Evolutionary conservation across 1,140 invertebrate genomes (phyloP), one percentile per base, ranked within the genome.

Genomic region (Ceratina calcarata): DNA sequence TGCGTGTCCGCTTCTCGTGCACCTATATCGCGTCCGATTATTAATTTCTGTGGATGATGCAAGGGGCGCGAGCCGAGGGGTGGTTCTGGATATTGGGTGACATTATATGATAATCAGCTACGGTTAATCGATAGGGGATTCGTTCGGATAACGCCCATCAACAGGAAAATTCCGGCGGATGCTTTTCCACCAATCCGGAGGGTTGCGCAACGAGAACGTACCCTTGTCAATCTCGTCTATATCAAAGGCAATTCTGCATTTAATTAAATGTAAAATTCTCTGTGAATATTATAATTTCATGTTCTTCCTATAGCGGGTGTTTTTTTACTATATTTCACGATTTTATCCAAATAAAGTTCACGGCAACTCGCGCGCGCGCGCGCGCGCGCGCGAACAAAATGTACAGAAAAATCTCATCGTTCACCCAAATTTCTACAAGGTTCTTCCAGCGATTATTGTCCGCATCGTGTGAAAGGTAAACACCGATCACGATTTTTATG

Each of bases 401-500:
- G 27, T 4, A 45, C 37, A 10, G 37, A 45, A 45, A 58, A 76
- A 37, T 7, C 22, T 18, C 27, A 18, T 16, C 16, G 15, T 45
- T 60, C n/a, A 0, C 45, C 12, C 58, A 60, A 79, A 51, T 79
- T 67, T 24, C 60, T 4, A 8, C 6, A 27, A 22, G 10, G 0
- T 15, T 37, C 20, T 13, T 10, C 10, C 16, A 24, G 18, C 75
- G 66, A 73, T 67, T 65, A 84, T 84, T 78, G 74, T 20, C 60
- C 76, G 20, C n/a, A 55, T 53, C 82, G 86, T 87, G 86, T 72
- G 86, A 87, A 87, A 83, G 57, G 66, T 55, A 87, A 87, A 87
- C 79, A 86, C 18, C n/a, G 49, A 0, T 18, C 13, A 27, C 16
- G 53, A 81, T 87, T 87, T 87, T 84, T 82, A 73, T 77, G 68